These are phyloP conservation scores for Boloria euphrosyne DNA, from an alignment of 2,888 invertebrate species.

Conservation along the genomic window DNA sequence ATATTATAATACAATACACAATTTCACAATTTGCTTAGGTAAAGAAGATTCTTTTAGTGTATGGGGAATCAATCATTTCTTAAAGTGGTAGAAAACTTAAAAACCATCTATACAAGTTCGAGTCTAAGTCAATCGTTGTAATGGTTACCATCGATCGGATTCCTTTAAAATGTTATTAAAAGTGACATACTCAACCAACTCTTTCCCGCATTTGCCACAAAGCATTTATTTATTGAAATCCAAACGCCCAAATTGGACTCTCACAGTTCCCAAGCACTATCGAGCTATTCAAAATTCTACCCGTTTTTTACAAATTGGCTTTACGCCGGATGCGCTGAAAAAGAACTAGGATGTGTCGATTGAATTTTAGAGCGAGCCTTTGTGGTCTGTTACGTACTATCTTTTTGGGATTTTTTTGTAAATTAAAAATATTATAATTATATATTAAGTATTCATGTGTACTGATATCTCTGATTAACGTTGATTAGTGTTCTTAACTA, in stretches of 20 bases:
- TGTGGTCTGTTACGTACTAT: conserved; percentile 25
- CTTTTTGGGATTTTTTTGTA: background rate
- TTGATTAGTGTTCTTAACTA: too few species aligned
- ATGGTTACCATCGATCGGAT: background rate
- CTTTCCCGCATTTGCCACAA: background rate
- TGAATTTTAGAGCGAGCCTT: conserved; percentile 51
- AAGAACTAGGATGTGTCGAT: conserved; percentile 53
- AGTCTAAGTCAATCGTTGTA: background rate
- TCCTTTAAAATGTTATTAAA: background rate
- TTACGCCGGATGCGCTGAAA: conserved; percentile 50
- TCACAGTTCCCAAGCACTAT: conserved; percentile 30
- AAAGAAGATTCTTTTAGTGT: too few species aligned
- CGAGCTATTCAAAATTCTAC: conserved; percentile 51
- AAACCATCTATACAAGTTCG: too few species aligned
- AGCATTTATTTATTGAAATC: conserved; percentile 29
- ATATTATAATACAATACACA: too few species aligned
- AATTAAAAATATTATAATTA: too few species aligned
- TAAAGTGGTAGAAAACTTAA: too few species aligned
- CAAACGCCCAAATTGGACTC: conserved; percentile 26
- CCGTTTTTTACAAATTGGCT: conserved; percentile 56
- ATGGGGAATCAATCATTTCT: too few species aligned
- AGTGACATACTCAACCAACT: background rate
- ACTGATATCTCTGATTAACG: too few species aligned
- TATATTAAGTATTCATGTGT: too few species aligned
- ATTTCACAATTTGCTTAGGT: too few species aligned